phyloP scores from a whole-genome alignment of 2,888 invertebrate genomes.

The Ormyrus nitidulus region DNA sequence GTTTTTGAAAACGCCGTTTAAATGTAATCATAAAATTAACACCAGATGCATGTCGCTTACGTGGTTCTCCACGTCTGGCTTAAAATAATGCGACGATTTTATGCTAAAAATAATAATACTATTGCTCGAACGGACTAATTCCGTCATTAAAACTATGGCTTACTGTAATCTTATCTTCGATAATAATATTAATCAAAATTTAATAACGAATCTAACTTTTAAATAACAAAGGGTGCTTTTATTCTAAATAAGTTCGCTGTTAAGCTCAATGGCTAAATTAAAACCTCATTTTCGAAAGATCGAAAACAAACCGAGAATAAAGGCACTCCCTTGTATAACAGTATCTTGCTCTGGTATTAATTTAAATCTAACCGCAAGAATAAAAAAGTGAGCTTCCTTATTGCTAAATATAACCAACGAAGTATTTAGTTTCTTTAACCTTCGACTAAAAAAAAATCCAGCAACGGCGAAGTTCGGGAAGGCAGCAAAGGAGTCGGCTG shows the following conservation, averaged over 20 bases:
- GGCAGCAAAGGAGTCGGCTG: conserved; percentile 46
- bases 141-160: conserved; percentile 60
- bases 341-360: conserved; percentile 61
- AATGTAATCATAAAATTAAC: conserved; percentile 63
- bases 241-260: conserved; percentile 27
- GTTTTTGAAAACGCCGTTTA: not conserved
- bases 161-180: conserved; percentile 58
- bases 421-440: conserved; percentile 55
- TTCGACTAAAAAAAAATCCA: conserved; percentile 30
- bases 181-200: conserved; percentile 54
- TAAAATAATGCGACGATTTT: conserved; percentile 58
- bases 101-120: conserved; percentile 63
- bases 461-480: not conserved
- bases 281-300: not conserved
- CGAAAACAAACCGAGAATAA: conserved; percentile 18
- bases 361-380: conserved; percentile 57
- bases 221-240: conserved; percentile 62
- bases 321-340: conserved; percentile 43
- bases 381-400: conserved; percentile 54
- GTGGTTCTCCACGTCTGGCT: conserved; percentile 45
- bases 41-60: conserved; percentile 68
- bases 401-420: conserved; percentile 56
- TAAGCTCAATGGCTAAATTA: not conserved
- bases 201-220: conserved; percentile 58
- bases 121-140: conserved; percentile 61